Evolutionary conservation across 2,888 invertebrate species (phyloP), one percentile per base, ranked within the genome.

Genomic region (Chrysomela aeneicollis): DNA sequence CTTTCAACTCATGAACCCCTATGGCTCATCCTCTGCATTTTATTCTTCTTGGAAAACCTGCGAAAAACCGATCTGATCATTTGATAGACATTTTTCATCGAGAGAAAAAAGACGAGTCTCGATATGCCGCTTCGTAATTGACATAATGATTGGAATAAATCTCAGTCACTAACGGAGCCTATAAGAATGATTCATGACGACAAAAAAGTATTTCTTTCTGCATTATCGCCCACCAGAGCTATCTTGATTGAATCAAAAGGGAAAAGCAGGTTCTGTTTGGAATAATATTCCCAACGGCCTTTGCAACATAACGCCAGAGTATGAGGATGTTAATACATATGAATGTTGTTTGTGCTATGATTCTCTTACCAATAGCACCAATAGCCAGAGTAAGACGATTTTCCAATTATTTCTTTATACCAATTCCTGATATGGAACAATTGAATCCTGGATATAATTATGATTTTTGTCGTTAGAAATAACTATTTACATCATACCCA

Each of bases 91-190:
- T 42, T 15, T 42, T 42, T 42, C 42, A 42, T 42, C 42, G 1
- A 1, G 15, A 42, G 42, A 15, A 42, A 42, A 42, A 42, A 42
- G 42, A n/a, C 15, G 15, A 42, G n/a, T 42, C 15, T 12, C 42
- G 42, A 42, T 42, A 42, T 4, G 42, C 42, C 42, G 42, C 42
- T 42, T 15, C 42, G 8, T 42, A 42, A 42, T 42, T 42, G 42
- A 42, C 42, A 42, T 42, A 42, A 42, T 42, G 42, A 42, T 42
- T 42, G 42, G 42, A 42, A 42, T 42, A 42, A 42, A 42, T 42
- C 42, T 12, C 3, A 42, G 42, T 42, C 42, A 42, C 42, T 42
- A 42, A 42, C 42, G 12, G 42, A 42, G 15, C 42, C 12, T 15
- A 15, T 42, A 12, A 42, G 42, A 42, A 15, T 15, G 42, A 42